Conservation (phyloP, 1,140 invertebrate species). For the Berghia stephanieae region DNA sequence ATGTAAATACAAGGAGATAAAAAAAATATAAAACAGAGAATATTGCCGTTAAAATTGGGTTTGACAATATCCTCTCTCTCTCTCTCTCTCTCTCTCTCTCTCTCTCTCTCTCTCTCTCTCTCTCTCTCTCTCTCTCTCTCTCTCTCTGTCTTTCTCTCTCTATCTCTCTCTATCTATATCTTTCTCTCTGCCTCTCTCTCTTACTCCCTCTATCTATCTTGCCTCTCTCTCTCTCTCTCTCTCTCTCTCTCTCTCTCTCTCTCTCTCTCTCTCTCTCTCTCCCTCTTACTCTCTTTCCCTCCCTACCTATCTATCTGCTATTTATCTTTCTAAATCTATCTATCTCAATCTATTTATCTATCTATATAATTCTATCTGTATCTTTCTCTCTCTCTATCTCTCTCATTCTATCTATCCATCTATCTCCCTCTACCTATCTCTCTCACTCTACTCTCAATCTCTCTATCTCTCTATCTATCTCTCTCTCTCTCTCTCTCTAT, state of each 20-base stretch:
- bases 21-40: too few relatives aligned
- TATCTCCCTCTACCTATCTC: not conserved
- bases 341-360: slow-evolving; percentile 15
- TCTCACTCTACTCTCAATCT: too few relatives aligned
- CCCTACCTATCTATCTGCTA: too few relatives aligned
- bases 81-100: slow-evolving; percentile 19
- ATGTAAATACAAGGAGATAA: too few relatives aligned
- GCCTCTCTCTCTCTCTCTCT: slow-evolving; percentile 17
- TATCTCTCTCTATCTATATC: slow-evolving; percentile 23
- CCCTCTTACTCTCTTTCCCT: not conserved
- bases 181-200: slow-evolving; percentile 28
- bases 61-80: not conserved
- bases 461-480: slow-evolving; percentile 13
- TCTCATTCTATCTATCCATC: too few relatives aligned
- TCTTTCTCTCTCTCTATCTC: too few relatives aligned
- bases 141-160: slow-evolving; percentile 12
- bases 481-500: slow-evolving; percentile 12
- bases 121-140: slow-evolving; percentile 17
- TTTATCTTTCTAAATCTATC: slow-evolving; percentile 25
- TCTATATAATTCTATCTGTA: too few relatives aligned
- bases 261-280: slow-evolving; percentile 10
- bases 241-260: slow-evolving; percentile 22
- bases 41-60: not conserved
- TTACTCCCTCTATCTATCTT: slow-evolving; percentile 19
- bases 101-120: slow-evolving; percentile 26